Base-by-base conservation (phyloP, 2,888 invertebrate species). In the Orgyia antiqua region DNA sequence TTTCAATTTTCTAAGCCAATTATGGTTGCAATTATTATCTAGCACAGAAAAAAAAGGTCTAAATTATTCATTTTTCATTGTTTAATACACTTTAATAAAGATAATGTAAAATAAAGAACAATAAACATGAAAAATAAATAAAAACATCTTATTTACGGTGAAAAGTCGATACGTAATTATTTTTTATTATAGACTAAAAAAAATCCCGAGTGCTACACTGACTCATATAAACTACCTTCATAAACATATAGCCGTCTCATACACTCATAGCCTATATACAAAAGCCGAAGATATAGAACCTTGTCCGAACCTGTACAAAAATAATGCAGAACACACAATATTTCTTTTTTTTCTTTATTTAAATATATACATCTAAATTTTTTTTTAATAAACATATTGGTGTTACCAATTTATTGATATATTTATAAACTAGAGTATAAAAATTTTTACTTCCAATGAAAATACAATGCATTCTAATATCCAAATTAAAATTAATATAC, bases 321-420 rank as follows among this genome's bases (percentile, higher is more conserved):
- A 62, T 59, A 62, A 64, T 39, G 36, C 42, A 45, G 35, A 38
- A 48, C 57, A 56, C 57, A 55, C 52, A 52, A 55, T 42, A 40
- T 42, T 39, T 43, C 50, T 36, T 53, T 37, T 53, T 42, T 41
- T 18, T 13, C 27, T 48, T 41, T 42, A 50, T 39, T 47, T 45
- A 49, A 34, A 45, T 63, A 63, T 64, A 52, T 78, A 78, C 77
- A 76, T 46, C 61, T 59, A 68, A 68, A 55, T 53, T 52, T 15
- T 4, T 15, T 4, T 6, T 6, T 57, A 65, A 56, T 59, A 58
- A 68, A 66, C 62, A 49, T 66, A 54, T 82, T 82, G 82, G 79
- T 82, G 82, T 83, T 53, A 73, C 72, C 65, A 70, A 64, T 70
- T 74, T 66, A 65, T 72, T 68, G 59, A 63, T 72, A 66, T 58